A percentile compares a stretch with the other conserved stretches of the same genome.
Conservation (phyloP, 2,888 invertebrate genomes). For the Tetranychus piercei region DNA sequence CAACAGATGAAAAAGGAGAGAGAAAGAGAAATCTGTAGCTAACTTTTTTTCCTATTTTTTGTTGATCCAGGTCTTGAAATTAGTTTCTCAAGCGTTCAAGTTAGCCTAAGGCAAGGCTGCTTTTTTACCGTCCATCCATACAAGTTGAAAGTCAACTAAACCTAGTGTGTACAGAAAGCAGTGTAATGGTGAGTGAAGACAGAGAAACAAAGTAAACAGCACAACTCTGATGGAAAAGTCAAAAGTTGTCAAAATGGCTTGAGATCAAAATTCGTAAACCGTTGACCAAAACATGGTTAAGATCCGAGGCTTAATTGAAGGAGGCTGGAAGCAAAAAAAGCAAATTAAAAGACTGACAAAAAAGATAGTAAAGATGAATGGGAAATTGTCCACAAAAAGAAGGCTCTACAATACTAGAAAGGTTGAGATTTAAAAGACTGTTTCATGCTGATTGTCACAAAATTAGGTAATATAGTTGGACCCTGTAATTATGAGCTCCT, state of each 20-base stretch:
- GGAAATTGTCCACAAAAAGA: neutral
- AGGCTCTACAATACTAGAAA: too few relatives aligned
- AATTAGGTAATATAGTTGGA: neutral
- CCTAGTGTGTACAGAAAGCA: too few relatives aligned
- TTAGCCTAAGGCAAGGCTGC: too few relatives aligned
- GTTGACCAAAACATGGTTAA: neutral
- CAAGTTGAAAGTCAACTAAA: too few relatives aligned
- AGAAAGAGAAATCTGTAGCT: neutral
- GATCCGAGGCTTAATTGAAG: neutral
- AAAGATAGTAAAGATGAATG: neutral
- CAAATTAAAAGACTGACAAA: neutral
- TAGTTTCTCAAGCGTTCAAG: too few relatives aligned
- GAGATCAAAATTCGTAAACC: neutral
- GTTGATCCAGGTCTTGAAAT: too few relatives aligned
- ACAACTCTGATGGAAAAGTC: neutral
- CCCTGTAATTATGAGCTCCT: neutral
- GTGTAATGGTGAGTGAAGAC: neutral
- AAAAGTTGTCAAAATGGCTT: neutral
- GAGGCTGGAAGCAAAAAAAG: neutral
- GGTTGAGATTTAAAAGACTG: too few relatives aligned
- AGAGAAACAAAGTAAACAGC: neutral
- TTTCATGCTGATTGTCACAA: neutral
- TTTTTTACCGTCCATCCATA: too few relatives aligned
- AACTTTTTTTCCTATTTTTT: too few relatives aligned
- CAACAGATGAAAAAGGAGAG: conserved; percentile 1